Evolutionary conservation across 2,797 vertebrate species (phyloP), one percentile per base, ranked within the genome.

Genomic region (Acanthurus lineatus): DNA sequence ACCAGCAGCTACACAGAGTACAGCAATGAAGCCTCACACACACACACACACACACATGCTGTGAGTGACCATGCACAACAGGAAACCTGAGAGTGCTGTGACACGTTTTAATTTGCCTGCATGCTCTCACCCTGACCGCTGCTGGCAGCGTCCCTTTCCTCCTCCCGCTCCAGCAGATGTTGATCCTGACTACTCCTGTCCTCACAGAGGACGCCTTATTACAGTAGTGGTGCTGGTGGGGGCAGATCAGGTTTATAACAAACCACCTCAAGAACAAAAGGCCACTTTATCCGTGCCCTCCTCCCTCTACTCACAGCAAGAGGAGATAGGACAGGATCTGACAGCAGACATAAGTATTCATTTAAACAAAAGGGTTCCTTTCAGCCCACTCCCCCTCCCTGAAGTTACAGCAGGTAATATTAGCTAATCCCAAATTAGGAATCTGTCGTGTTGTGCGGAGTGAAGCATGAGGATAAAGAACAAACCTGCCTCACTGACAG

Each of bases 311-410:
- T 53, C 4, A 0, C 45, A 74, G 81, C 74, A 63, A 25, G 54
- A 80, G 68, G 82, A 90, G 74, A 91, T 66, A 66, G 82, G 89
- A 92, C 84, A 81, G 68, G 69, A 91, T 92, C 84, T 92, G 90
- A 91, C 90, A 85, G 78, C 77, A 80, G 81, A 91, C 88, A 88
- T 81, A 84, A 89, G 70, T 19, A 35, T 53, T 69, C 11, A 42
- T 84, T 85, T 78, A 78, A 87, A 92, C 87, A 88, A 89, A 85
- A 85, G 77, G 82, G 87, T 87, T 88, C 83, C 82, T 90, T 87
- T 83, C 70, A 47, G 44, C 47, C 19, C 49, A 1, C 51, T 5
- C 51, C 9, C 40, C 40, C 22, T 5, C n/a, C 19, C 45, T 10
- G 8, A 77, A 88, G 85, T 84, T 78, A 89, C 76, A 89, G 77